These are phyloP conservation scores for Cotesia congregata DNA, from an alignment of 2,888 invertebrate genomes.

Conservation along the genomic window DNA sequence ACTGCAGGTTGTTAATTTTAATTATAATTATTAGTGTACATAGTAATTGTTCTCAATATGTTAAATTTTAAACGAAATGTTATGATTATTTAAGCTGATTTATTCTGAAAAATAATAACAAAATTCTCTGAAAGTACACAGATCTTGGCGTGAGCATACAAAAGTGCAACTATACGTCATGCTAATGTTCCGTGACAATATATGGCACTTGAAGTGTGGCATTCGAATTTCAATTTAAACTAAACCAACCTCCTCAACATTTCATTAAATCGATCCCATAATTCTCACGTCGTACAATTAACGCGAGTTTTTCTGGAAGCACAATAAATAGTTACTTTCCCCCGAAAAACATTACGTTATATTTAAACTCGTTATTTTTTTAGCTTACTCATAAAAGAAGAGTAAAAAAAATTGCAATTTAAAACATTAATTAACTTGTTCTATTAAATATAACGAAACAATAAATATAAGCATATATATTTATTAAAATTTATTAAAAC, in stretches of 20 bases:
- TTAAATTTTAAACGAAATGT: not conserved
- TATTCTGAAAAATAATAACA: constrained; percentile 46
- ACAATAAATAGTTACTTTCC: not conserved
- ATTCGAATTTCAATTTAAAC: constrained; percentile 46
- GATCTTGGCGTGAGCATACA: constrained; percentile 52
- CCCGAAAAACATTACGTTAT: too few relatives aligned
- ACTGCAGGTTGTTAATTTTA: not conserved
- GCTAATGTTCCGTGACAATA: constrained; percentile 65
- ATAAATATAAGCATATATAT: not conserved
- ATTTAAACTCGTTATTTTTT: too few relatives aligned
- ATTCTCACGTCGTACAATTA: not conserved
- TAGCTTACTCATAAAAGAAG: too few relatives aligned
- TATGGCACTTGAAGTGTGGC: constrained; percentile 59
- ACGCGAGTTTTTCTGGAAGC: not conserved
- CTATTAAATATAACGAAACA: not conserved
- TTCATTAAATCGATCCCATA: constrained; percentile 22
- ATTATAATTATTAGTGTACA: not conserved
- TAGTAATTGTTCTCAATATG: too few relatives aligned
- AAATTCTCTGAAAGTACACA: constrained; percentile 50
- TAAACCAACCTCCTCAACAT: constrained; percentile 21
- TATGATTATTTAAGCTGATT: constrained; percentile 26
- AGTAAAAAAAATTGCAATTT: too few relatives aligned
- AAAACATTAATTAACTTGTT: not conserved
- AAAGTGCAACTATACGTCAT: constrained; percentile 61
- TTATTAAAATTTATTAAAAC: not conserved